phyloP scores from a whole-genome alignment of 2,888 invertebrate genomes.

The Hecatera dysodea region DNA sequence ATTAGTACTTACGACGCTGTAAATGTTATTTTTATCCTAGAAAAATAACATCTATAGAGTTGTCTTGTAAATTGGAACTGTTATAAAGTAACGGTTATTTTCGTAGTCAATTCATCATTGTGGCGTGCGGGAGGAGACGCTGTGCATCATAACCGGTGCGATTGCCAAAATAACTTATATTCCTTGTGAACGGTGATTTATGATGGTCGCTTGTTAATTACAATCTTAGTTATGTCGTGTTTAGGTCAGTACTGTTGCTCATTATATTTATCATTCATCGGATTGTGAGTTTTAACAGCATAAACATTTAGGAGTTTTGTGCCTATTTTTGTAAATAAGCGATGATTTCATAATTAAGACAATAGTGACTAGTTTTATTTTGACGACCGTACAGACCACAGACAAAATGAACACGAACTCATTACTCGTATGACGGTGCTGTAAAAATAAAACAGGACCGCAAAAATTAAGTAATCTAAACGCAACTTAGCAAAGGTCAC shows the following conservation, averaged over 20 bases:
- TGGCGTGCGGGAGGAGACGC: constrained; percentile 75
- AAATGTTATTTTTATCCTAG: constrained; percentile 32
- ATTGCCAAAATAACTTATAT: constrained; percentile 89
- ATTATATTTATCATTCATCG: constrained; percentile 44
- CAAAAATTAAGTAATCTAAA: constrained; percentile 56
- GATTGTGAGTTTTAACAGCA: constrained; percentile 3
- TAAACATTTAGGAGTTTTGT: constrained; percentile 10
- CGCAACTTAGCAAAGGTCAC: constrained; percentile 47
- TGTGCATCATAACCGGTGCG: constrained; percentile 77
- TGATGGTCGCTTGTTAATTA: constrained; percentile 80
- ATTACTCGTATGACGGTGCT: constrained; percentile 6
- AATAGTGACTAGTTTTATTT: constrained; percentile 2
- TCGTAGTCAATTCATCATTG: constrained; percentile 85
- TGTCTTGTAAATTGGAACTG: constrained; percentile 66
- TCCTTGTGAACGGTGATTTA: constrained; percentile 83
- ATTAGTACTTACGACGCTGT: not conserved
- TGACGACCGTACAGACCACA: constrained; percentile 7
- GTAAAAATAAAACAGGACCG: constrained; percentile 29
- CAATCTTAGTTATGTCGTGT: constrained; percentile 71
- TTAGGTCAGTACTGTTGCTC: constrained; percentile 72
- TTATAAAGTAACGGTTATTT: constrained; percentile 85
- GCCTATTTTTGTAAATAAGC: not conserved
- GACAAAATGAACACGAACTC: constrained; percentile 5
- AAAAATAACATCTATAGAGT: constrained; percentile 25
- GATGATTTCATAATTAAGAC: not conserved